Percentiles rank a stretch among this genome's conserved stretches.
These are phyloP conservation scores for Leptopterna dolabrata DNA, from an alignment of 2,888 invertebrate species.

Conservation along the genomic window DNA sequence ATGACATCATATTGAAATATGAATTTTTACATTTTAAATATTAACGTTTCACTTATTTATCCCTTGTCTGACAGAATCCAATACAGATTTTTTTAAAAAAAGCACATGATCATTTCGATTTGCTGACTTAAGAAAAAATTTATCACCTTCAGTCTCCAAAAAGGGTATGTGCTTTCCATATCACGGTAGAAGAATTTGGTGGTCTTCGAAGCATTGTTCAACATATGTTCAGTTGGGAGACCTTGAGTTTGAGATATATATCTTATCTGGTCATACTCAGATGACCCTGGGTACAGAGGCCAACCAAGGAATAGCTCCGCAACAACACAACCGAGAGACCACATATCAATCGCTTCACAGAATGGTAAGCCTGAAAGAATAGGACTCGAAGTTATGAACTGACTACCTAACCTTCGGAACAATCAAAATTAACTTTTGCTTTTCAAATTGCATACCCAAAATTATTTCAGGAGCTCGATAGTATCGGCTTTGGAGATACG, in stretches of 20 bases:
- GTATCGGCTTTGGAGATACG: conserved; percentile 98
- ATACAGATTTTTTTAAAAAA: too few relatives aligned
- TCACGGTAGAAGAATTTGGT: conserved; percentile 98
- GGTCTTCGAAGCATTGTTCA: conserved; percentile 96
- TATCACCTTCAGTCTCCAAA: conserved; percentile 72
- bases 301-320: conserved; percentile 99
- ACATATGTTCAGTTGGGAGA: conserved; percentile 97
- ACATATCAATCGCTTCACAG: conserved; percentile 99
- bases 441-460: conserved; percentile 70
- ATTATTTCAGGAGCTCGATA: conserved; percentile 98
- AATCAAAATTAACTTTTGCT: not conserved
- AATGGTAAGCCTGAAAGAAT: conserved; percentile 83
- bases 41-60: too few relatives aligned
- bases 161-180: conserved; percentile 81
- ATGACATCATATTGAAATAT: too few relatives aligned
- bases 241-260: conserved; percentile 98
- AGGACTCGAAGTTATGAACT: too few relatives aligned
- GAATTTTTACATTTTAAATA: too few relatives aligned
- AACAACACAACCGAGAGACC: conserved; percentile 99
- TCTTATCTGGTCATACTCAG: conserved; percentile 98
- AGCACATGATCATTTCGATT: too few relatives aligned
- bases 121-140: not conserved
- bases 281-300: conserved; percentile 99
- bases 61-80: too few relatives aligned
- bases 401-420: too few relatives aligned